Percentiles rank a stretch among this genome's conserved stretches.
Conservation (phyloP, 2,113 vertebrate species). For the Symphodus melops region DNA sequence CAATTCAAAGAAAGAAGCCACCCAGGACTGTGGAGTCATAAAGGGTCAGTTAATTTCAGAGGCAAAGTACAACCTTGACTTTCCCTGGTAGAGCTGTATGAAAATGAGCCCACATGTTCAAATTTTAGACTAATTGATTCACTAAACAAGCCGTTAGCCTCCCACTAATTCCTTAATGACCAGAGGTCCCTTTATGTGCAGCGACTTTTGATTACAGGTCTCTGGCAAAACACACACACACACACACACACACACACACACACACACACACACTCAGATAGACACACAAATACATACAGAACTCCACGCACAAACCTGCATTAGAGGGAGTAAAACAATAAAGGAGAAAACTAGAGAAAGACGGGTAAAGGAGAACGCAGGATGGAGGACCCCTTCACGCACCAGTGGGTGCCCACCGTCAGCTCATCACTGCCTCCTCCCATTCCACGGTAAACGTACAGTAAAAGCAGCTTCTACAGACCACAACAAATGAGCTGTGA, state of each 20-base stretch:
- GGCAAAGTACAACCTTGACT: constrained; percentile 46
- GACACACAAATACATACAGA: constrained; percentile 13
- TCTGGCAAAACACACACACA: constrained; percentile 39
- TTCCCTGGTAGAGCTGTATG: constrained; percentile 40
- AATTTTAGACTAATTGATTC: constrained; percentile 74
- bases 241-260: constrained; percentile 2
- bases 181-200: constrained; percentile 65
- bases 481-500: constrained; percentile 73
- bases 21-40: constrained; percentile 18
- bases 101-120: constrained; percentile 66
- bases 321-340: not conserved
- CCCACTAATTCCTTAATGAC: constrained; percentile 77
- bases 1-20: constrained; percentile 16
- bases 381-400: constrained; percentile 62
- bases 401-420: constrained; percentile 38
- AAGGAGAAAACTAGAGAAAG: constrained; percentile 19
- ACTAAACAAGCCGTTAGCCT: constrained; percentile 73
- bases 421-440: constrained; percentile 49
- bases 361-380: constrained; percentile 28
- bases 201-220: constrained; percentile 76
- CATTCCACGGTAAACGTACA: constrained; percentile 50
- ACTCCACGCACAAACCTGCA: not conserved
- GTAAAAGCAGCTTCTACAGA: constrained; percentile 66
- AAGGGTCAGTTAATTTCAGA: constrained; percentile 57
- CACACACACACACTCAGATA: too few relatives aligned